Conservation (phyloP, 2,888 invertebrate genomes). For the Julus scandinavius region DNA sequence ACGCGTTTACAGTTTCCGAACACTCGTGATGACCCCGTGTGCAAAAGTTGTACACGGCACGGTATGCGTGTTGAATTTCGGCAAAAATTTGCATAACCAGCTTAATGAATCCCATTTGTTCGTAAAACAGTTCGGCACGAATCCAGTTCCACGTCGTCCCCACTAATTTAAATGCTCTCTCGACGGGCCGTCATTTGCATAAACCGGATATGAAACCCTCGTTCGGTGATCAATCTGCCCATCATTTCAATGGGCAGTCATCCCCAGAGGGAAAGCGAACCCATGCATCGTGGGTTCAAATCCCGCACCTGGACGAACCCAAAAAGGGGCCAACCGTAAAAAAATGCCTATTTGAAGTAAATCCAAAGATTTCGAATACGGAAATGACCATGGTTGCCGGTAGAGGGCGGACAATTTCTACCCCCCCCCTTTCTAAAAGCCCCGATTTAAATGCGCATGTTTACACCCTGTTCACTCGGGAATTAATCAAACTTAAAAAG, state of each 20-base stretch:
- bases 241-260: not conserved
- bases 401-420: not conserved
- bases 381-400: too few relatives aligned
- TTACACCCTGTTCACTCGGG: not conserved
- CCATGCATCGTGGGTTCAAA: not conserved
- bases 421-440: not conserved
- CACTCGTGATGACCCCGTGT: not conserved
- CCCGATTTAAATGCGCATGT: not conserved
- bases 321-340: not conserved
- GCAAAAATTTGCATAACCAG: not conserved
- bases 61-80: not conserved
- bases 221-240: not conserved
- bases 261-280: too few relatives aligned
- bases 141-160: not conserved
- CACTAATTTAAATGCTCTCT: not conserved
- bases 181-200: not conserved
- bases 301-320: not conserved
- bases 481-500: not conserved
- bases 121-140: not conserved
- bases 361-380: not conserved
- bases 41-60: too few relatives aligned
- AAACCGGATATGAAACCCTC: not conserved
- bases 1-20: too few relatives aligned
- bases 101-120: too few relatives aligned
- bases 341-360: not conserved